Conservation (phyloP, 2,888 invertebrate species). For the Tanypteryx hageni region DNA sequence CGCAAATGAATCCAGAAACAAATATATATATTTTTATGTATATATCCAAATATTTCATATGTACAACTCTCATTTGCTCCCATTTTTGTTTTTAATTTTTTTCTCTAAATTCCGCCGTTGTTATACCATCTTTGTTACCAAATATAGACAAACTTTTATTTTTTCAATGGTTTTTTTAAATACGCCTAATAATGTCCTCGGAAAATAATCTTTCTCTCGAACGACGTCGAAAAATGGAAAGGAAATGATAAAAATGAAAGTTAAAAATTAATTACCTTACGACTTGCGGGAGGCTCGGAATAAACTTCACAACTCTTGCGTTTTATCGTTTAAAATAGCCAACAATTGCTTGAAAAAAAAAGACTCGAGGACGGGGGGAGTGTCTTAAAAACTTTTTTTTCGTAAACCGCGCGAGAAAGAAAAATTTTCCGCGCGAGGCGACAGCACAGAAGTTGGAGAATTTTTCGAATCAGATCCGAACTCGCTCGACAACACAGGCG, state of each 20-base stretch:
- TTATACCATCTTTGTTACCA: conserved; percentile 49
- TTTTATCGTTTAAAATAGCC: not conserved
- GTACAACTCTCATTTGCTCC: conserved; percentile 58
- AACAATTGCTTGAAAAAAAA: not conserved
- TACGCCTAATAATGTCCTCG: not conserved
- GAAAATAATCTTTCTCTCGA: not conserved
- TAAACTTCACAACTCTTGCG: no score
- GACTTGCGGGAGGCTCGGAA: not conserved
- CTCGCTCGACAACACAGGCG: conserved; percentile 1
- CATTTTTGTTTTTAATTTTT: conserved; percentile 34
- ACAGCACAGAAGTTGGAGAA: not conserved
- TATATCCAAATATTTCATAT: conserved; percentile 54
- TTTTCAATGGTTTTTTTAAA: not conserved
- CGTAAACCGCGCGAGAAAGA: not conserved
- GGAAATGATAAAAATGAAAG: not conserved
- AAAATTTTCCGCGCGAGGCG: not conserved
- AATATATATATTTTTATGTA: conserved; percentile 60
- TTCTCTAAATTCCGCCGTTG: conserved; percentile 54
- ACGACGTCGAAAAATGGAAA: not conserved
- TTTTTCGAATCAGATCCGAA: not conserved
- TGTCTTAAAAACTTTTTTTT: not conserved
- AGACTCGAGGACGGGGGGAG: not conserved
- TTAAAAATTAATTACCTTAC: not conserved
- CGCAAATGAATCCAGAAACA: conserved; percentile 61
- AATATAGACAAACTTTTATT: conserved; percentile 12